These are phyloP conservation scores for Alligator mississippiensis DNA, from an alignment of 2,113 vertebrate species.

Conservation along the genomic window DNA sequence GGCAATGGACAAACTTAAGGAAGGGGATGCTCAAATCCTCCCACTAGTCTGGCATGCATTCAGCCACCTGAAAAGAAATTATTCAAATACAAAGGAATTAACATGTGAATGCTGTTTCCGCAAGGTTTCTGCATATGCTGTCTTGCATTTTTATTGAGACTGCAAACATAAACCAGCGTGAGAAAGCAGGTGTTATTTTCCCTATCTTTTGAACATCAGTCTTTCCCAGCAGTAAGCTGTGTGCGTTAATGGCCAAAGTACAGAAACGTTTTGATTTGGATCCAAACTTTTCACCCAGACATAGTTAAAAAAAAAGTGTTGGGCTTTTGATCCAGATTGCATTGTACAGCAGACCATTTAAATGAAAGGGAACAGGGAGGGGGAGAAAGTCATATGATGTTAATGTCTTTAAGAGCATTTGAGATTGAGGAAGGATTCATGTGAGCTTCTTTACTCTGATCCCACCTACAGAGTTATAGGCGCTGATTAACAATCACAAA, in stretches of 20 bases:
- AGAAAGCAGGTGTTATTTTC: slow-evolving; percentile 80
- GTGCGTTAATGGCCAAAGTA: slow-evolving; percentile 59
- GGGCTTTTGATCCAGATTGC: slow-evolving; percentile 70
- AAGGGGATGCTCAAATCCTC: slow-evolving; percentile 62
- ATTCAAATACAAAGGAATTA: slow-evolving; percentile 81
- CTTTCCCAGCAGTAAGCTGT: slow-evolving; percentile 77
- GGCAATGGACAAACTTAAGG: slow-evolving; percentile 48
- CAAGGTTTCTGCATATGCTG: slow-evolving; percentile 76
- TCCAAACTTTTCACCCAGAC: slow-evolving; percentile 67
- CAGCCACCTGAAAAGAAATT: slow-evolving; percentile 81
- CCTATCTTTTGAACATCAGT: slow-evolving; percentile 77
- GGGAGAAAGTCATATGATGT: slow-evolving; percentile 31
- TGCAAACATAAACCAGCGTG: slow-evolving; percentile 77
- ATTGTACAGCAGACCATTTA: slow-evolving; percentile 67
- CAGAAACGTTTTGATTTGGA: slow-evolving; percentile 69
- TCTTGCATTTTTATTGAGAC: slow-evolving; percentile 82
- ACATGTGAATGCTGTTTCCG: slow-evolving; percentile 80
- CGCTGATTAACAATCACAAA: slow-evolving; percentile 64
- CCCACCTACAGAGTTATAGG: slow-evolving; percentile 57
- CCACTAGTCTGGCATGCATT: slow-evolving; percentile 67
- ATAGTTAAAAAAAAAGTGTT: slow-evolving; percentile 17
- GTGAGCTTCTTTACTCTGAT: neutral
- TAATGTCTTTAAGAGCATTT: slow-evolving; percentile 44
- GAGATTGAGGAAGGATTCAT: slow-evolving; percentile 52
- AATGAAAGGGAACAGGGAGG: slow-evolving; percentile 57